Percentiles rank a stretch among this genome's conserved stretches.
These are phyloP conservation scores for Harpalus rufipes DNA, from an alignment of 2,888 invertebrate genomes.

Conservation along the genomic window DNA sequence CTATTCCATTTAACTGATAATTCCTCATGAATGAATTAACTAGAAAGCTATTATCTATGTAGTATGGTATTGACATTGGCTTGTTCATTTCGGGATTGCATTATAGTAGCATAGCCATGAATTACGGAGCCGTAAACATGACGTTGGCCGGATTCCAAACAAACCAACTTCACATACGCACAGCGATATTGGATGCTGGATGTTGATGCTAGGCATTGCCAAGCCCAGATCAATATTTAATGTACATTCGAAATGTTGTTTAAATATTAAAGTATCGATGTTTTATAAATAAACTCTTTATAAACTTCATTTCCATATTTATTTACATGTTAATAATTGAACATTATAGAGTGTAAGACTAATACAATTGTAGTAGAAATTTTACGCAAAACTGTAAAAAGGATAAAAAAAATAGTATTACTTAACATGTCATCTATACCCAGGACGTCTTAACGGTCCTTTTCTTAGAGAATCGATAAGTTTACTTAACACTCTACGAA, in stretches of 20 bases:
- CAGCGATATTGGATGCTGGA: constrained; percentile 12
- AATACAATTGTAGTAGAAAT: too few relatives aligned
- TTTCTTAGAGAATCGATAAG: too few relatives aligned
- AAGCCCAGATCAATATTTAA: constrained; percentile 21
- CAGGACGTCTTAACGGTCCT: too few relatives aligned
- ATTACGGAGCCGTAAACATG: constrained; percentile 24
- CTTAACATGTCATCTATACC: too few relatives aligned
- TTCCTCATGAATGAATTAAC: constrained; percentile 41
- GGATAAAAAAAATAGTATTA: too few relatives aligned
- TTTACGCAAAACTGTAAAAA: too few relatives aligned
- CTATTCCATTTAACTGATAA: constrained; percentile 30
- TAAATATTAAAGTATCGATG: background rate
- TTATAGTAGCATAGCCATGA: constrained; percentile 4
- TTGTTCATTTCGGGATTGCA: constrained; percentile 13
- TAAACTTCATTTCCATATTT: background rate
- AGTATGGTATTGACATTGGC: constrained; percentile 33
- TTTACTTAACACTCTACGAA: too few relatives aligned
- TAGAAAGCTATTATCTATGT: constrained; percentile 12
- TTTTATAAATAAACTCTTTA: background rate
- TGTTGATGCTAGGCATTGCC: background rate
- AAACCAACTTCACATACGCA: constrained; percentile 26
- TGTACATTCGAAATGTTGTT: background rate
- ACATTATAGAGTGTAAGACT: too few relatives aligned
- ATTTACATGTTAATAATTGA: background rate
- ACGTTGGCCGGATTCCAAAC: constrained; percentile 19